Conservation (phyloP, 2,888 invertebrate species). For the Scaptomyza parva region DNA sequence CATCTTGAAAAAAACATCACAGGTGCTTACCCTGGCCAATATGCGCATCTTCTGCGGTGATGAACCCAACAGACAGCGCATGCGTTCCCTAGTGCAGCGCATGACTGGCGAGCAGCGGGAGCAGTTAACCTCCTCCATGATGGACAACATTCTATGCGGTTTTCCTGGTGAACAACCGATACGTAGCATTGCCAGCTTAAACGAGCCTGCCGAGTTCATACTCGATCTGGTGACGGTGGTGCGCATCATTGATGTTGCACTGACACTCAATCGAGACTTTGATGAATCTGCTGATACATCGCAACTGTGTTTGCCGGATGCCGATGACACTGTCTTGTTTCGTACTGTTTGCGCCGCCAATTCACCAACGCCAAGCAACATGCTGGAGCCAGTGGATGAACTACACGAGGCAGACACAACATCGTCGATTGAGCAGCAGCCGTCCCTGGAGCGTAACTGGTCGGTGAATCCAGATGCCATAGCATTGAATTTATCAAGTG, state of each 20-base stretch:
- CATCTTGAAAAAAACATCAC: conserved; percentile 79
- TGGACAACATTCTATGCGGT: conserved; percentile 75
- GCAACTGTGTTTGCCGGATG: conserved; percentile 80
- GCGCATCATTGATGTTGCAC: conserved; percentile 80
- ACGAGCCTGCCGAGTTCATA: conserved; percentile 78
- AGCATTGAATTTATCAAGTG: conserved; percentile 51
- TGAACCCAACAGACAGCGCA: conserved; percentile 85
- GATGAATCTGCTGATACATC: conserved; percentile 80
- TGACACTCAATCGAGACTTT: conserved; percentile 82
- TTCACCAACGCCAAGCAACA: conserved; percentile 70
- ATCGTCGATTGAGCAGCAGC: conserved; percentile 30
- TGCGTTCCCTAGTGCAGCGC: conserved; percentile 77
- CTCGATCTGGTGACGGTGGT: conserved; percentile 79
- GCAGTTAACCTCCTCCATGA: conserved; percentile 66
- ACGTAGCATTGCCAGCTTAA: conserved; percentile 68
- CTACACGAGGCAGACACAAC: conserved; percentile 60
- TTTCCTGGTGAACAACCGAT: conserved; percentile 79
- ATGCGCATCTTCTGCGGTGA: conserved; percentile 86
- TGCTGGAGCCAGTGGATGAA: conserved; percentile 78
- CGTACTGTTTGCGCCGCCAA: conserved; percentile 79
- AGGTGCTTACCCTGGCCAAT: conserved; percentile 85
- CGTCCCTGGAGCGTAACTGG: conserved; percentile 70
- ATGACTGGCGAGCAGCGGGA: conserved; percentile 75
- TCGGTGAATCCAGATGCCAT: conserved; percentile 75
- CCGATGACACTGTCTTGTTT: conserved; percentile 83